Evolutionary conservation across 2,888 invertebrate genomes (phyloP), one percentile per base, ranked within the genome.

Genomic region (Meiosimyza decipiens): DNA sequence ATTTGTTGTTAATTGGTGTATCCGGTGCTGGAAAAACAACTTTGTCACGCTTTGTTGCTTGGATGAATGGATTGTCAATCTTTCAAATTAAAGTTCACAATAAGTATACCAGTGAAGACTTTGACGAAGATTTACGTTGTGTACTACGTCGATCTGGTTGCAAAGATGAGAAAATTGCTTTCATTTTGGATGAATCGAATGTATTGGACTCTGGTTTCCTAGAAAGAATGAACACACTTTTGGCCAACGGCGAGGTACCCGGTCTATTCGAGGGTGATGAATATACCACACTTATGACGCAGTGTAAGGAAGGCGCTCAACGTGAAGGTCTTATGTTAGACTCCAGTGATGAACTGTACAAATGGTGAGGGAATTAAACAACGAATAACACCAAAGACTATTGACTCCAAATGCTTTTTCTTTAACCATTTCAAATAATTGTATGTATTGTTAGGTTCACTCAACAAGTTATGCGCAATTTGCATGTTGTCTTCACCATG

Each of bases 401-500:
- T 18, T 11, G 4, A 49, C 7, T 33, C 33, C 12, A 33, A 13
- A 88, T 79, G 81, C 81, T 72, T 52, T 18, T 52, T 54, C 6
- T n/a, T 54, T 12, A 16, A n/a, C 52, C 0, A 52, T 15, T 52
- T 52, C 52, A 28, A 28, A 28, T 28, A 28, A 28, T 28, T 28
- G 3, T 28, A 3, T 28, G 4, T 4, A 40, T 40, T 40, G 40
- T 40, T 40, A 40, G 82, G 82, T 99, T 99, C 87, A 99, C 99
- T 0, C 96, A 96, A 40, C 95, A 98, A 91, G 98, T 99, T 52
- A 99, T 99, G 97, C 93, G 95, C 76, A 99, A 99, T 87, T 90
- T 99, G 65, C 99, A 99, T 88, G 99, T 99, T 12, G 99, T 99
- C 60, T 99, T 99, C 88, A 99, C 99, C 0, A 99, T 99, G 99